These are phyloP conservation scores for Microplitis deprimator DNA, from an alignment of 2,888 invertebrate genomes.

Conservation along the genomic window DNA sequence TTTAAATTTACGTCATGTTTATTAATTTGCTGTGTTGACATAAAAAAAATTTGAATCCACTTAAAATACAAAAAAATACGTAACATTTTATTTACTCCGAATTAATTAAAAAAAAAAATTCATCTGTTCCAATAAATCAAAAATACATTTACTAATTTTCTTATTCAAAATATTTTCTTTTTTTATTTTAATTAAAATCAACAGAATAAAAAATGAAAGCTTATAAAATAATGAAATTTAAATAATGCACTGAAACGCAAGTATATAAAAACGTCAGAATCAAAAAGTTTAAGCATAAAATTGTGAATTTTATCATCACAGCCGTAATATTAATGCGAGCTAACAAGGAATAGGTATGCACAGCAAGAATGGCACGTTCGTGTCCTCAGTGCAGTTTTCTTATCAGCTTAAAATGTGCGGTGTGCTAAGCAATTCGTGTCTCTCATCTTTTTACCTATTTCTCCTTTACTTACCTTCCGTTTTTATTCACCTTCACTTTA, in stretches of 20 bases:
- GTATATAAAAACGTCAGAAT: conserved; percentile 25
- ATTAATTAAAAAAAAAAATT: no score
- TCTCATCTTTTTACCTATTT: conserved; percentile 32
- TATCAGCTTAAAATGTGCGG: conserved; percentile 41
- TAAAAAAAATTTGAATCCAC: no score
- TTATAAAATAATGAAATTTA: neutral
- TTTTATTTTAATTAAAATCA: neutral
- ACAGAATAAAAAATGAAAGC: neutral
- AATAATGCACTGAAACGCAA: neutral
- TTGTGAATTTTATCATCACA: conserved; percentile 36
- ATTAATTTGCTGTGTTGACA: no score
- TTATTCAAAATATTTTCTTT: no score
- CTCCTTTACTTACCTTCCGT: conserved; percentile 1
- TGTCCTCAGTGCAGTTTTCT: conserved; percentile 45
- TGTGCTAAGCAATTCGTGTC: conserved; percentile 46
- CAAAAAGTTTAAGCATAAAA: conserved; percentile 36
- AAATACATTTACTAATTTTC: no score
- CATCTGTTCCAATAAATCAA: no score
- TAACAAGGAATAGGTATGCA: conserved; percentile 44
- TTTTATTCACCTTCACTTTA: conserved; percentile 7
- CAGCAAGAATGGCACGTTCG: conserved; percentile 45
- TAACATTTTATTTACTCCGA: no score
- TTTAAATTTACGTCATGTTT: no score
- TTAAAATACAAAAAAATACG: no score
- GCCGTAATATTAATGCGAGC: conserved; percentile 42